Base-by-base conservation (phyloP, 1,140 invertebrate genomes). In the Chionoecetes opilio region DNA sequence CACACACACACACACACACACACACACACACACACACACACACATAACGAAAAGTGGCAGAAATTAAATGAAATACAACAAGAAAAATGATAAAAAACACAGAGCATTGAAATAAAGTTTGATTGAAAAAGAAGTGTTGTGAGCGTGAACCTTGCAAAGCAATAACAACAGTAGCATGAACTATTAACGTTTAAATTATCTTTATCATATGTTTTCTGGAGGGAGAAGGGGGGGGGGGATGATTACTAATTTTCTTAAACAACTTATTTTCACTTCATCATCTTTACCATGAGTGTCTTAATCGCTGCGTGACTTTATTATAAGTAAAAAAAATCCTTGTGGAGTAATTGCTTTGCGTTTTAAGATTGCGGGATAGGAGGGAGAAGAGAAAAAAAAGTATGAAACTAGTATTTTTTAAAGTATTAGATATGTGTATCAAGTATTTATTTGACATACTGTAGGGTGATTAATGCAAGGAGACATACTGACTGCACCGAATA, bases 1-100 rank as follows among this genome's bases (percentile, higher is more conserved):
- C 82, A 84, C 82, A 84, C 82, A 84, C 82, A 84, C 82, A 84
- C 82, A 84, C 82, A 84, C 82, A 84, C 82, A 84, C 82, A 84
- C 82, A 84, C 82, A 84, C 82, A 84, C 82, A 84, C 82, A 84
- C 82, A 84, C 82, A 84, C 82, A 84, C 9, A 17, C 9, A 88
- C 32, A 88, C 32, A n/a, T 6, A 31, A 26, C 11, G 5, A 9
- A 34, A 88, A 26, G 37, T 8, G 37, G 86, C n/a, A n/a, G 63
- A 75, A 26, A 75, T 17, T n/a, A 26, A 75, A 26, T n/a, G 63
- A 75, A 26, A 75, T 17, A 75, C 21, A 75, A 26, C 26, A 26
- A 75, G 63, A 75, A 26, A 75, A 26, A 75, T 5, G 21, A 21
- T 6, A 21, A 75, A 26, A 75, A 8, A 46, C n/a, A 46, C 5